These are phyloP conservation scores for Melinaea menophilus DNA, from an alignment of 2,888 invertebrate genomes.

Conservation along the genomic window DNA sequence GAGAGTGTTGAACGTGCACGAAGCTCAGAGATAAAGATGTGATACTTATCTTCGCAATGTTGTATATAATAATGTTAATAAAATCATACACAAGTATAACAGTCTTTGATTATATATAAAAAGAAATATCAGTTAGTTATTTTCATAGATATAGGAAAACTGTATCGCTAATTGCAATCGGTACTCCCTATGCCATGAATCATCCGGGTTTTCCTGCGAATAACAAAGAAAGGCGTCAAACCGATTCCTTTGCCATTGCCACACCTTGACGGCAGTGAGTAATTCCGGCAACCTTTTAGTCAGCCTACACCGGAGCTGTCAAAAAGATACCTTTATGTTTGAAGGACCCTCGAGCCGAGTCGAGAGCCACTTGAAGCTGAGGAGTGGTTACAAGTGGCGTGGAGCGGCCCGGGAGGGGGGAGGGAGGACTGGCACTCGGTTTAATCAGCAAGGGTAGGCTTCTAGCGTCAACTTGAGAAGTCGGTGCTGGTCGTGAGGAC, in stretches of 20 bases:
- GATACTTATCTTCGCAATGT: no score
- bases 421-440: constrained; percentile 31
- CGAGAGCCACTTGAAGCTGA: constrained; percentile 39
- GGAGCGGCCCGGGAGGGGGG: constrained; percentile 30
- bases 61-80: no score
- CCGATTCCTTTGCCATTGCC: constrained; percentile 15
- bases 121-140: neutral
- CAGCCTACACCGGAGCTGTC: constrained; percentile 42
- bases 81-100: no score
- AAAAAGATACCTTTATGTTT: constrained; percentile 62
- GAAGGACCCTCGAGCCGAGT: constrained; percentile 40
- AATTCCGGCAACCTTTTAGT: constrained; percentile 29
- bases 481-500: constrained; percentile 58
- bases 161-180: constrained; percentile 1
- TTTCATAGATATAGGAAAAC: neutral
- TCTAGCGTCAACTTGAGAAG: constrained; percentile 67
- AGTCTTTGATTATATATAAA: no score
- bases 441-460: constrained; percentile 50
- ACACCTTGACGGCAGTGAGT: constrained; percentile 20
- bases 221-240: constrained; percentile 8
- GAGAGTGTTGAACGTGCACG: neutral
- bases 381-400: constrained; percentile 36
- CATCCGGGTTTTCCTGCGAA: neutral
- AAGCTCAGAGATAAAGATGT: no score
- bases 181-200: constrained; percentile 5